A percentile compares a stretch with the other conserved stretches of the same genome.
phyloP scores from a whole-genome alignment of 2,797 vertebrate genomes.

The Bryconaethiops microstoma region DNA sequence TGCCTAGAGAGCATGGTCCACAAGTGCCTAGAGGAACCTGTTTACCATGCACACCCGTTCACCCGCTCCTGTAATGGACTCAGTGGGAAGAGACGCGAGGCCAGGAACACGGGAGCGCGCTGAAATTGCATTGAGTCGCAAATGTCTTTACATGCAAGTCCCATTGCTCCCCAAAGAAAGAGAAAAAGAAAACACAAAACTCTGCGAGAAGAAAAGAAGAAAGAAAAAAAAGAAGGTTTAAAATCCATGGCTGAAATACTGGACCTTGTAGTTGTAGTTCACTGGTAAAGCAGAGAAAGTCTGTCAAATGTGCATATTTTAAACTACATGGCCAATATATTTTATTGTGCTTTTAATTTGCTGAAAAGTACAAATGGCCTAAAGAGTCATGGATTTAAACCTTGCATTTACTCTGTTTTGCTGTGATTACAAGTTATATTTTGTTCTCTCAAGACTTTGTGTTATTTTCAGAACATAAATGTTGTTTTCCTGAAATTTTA shows the following conservation, averaged over 20 bases:
- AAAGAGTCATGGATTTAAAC: no score
- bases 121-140: constrained; percentile 69
- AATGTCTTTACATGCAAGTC: constrained; percentile 60
- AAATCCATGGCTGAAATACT: constrained; percentile 59
- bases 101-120: constrained; percentile 57
- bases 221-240: constrained; percentile 40
- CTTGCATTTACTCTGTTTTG: no score
- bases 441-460: no score
- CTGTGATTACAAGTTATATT: no score
- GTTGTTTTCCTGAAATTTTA: no score
- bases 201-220: constrained; percentile 32
- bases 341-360: no score
- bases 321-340: background rate
- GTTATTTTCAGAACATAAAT: no score
- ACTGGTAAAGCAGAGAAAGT: background rate
- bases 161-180: constrained; percentile 62
- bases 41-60: constrained; percentile 87
- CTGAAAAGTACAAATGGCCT: no score
- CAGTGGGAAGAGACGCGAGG: constrained; percentile 74
- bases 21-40: constrained; percentile 85
- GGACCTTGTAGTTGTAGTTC: background rate
- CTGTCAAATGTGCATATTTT: background rate
- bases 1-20: constrained; percentile 74
- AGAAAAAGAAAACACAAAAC: constrained; percentile 37
- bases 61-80: constrained; percentile 80